phyloP scores from a whole-genome alignment of 2,113 vertebrate genomes.

The Micromys minutus region DNA sequence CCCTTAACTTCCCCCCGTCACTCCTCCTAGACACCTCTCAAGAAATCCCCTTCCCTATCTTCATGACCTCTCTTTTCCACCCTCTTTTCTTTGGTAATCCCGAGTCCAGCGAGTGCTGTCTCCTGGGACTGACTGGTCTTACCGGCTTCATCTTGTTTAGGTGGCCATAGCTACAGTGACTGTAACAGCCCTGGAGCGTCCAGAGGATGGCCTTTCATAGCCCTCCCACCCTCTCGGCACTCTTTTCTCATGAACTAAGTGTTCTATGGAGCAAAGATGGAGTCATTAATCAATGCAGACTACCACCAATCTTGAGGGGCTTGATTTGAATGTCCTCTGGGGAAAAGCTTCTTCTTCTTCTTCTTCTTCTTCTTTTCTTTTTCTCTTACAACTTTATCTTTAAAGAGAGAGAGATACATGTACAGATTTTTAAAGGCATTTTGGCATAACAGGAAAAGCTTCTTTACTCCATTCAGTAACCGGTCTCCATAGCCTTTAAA shows the following conservation, averaged over 20 bases:
- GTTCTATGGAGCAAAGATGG: constrained; percentile 83
- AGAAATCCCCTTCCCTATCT: not conserved
- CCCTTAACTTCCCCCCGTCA: not conserved
- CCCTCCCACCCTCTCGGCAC: too few relatives aligned
- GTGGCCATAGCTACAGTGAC: too few relatives aligned
- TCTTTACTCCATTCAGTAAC: constrained; percentile 93
- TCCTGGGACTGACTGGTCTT: not conserved
- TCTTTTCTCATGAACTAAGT: not conserved
- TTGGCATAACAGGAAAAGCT: too few relatives aligned
- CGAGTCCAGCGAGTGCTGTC: not conserved
- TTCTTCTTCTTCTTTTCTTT: too few relatives aligned
- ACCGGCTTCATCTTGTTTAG: too few relatives aligned
- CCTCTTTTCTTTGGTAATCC: not conserved
- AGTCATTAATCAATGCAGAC: constrained; percentile 93
- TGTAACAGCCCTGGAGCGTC: too few relatives aligned
- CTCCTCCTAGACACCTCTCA: not conserved
- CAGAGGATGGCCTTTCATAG: too few relatives aligned
- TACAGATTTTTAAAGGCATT: too few relatives aligned
- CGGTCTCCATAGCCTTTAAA: constrained; percentile 93
- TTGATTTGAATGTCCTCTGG: constrained; percentile 95
- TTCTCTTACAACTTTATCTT: too few relatives aligned
- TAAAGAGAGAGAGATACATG: too few relatives aligned
- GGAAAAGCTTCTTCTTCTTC: too few relatives aligned
- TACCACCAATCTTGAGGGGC: constrained; percentile 93
- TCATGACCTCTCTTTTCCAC: not conserved